A percentile compares a stretch with the other conserved stretches of the same genome.
phyloP scores from a whole-genome alignment of 2,888 invertebrate species.

The Oscheius myriophilus region DNA sequence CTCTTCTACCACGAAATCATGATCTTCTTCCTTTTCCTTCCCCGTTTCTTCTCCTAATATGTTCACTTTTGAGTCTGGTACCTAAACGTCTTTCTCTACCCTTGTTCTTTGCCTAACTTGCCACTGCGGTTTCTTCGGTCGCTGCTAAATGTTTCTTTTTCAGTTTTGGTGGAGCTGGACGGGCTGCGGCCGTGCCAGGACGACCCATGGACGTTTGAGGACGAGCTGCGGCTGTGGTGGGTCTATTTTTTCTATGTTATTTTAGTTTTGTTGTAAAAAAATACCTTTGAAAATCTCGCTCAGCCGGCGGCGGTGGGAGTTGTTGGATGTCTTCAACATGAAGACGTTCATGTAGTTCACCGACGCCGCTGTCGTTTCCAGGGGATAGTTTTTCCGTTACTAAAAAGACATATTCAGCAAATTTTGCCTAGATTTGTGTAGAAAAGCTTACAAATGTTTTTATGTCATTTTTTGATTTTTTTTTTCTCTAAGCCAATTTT shows the following conservation, averaged over 20 bases:
- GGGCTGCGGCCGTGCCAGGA: constrained; percentile 67
- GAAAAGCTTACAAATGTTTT: no score
- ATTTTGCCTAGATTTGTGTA: no score
- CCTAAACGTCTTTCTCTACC: background rate
- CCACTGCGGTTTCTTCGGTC: constrained; percentile 34
- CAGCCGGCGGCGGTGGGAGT: constrained; percentile 19
- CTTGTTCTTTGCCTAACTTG: background rate
- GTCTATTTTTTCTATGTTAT: constrained; percentile 15
- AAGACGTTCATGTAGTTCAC: constrained; percentile 29
- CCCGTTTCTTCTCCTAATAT: constrained; percentile 17
- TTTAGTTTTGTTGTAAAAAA: background rate
- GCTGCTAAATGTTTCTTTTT: constrained; percentile 62
- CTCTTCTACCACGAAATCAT: constrained; percentile 22
- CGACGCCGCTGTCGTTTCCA: constrained; percentile 32
- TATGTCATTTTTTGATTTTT: no score
- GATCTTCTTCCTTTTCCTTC: constrained; percentile 18
- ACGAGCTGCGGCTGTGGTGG: constrained; percentile 27
- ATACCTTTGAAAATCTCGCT: constrained; percentile 19
- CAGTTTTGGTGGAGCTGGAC: constrained; percentile 70
- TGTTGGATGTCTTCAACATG: constrained; percentile 3
- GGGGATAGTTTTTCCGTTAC: constrained; percentile 18
- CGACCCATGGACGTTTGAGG: constrained; percentile 59
- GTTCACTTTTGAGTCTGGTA: constrained; percentile 12
- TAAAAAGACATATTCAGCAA: background rate
- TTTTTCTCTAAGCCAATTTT: no score